phyloP scores from a whole-genome alignment of 2,113 vertebrate species.

The Ciconia stormi region DNA sequence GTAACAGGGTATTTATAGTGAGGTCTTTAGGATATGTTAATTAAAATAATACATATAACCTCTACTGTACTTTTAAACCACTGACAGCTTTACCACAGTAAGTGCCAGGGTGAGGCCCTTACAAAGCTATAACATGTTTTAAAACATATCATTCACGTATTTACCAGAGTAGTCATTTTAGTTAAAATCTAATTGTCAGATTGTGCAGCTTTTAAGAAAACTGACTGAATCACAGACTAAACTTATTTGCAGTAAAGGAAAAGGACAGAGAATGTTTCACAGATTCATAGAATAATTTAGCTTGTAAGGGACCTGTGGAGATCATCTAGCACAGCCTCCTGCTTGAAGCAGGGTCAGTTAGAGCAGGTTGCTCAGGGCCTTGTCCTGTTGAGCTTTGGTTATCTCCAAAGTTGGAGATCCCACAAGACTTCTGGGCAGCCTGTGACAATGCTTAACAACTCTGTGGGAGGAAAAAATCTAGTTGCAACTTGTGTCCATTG shows the following conservation, averaged over 20 bases:
- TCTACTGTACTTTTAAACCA: neutral
- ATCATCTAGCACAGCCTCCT: neutral
- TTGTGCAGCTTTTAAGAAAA: neutral
- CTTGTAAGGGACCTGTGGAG: neutral
- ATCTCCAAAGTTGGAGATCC: neutral
- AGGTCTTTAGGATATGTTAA: neutral
- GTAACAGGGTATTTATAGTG: neutral
- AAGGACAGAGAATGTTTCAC: neutral
- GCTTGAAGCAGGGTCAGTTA: neutral
- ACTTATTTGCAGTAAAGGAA: neutral
- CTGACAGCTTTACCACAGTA: neutral
- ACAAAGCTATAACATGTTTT: neutral
- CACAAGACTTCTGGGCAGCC: neutral
- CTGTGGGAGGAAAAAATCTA: rapidly evolving
- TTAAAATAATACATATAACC: neutral
- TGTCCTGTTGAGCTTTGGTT: neutral
- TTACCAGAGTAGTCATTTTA: neutral
- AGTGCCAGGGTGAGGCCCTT: neutral
- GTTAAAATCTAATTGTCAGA: neutral
- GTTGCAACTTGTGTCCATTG: neutral
- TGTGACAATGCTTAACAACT: neutral
- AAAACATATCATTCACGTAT: neutral
- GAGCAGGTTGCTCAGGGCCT: neutral
- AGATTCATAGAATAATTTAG: neutral
- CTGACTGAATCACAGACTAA: neutral